Evolutionary conservation across 2,888 invertebrate genomes (phyloP).

Genomic region (Mimumesa dahlbomi): DNA sequence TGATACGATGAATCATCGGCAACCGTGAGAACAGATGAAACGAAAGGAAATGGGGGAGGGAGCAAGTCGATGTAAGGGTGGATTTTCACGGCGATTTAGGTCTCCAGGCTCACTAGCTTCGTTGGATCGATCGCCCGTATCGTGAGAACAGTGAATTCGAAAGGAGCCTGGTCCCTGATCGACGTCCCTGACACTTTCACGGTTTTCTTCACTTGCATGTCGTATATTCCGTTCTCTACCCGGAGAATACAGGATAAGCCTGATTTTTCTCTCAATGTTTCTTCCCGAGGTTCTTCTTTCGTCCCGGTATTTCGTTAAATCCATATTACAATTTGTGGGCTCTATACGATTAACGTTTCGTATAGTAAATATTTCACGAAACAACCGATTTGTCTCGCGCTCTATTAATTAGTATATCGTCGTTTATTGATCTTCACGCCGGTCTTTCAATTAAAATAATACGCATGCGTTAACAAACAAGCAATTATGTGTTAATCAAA

Average conservation of each 20-base stretch:
- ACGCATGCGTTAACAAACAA: slow-evolving; percentile 40
- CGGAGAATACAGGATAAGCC: too few relatives aligned
- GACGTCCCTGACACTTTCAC: slow-evolving; percentile 40
- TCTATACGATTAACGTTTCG: too few relatives aligned
- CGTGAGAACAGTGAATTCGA: slow-evolving; percentile 49
- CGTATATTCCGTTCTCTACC: slow-evolving; percentile 19
- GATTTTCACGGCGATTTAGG: slow-evolving; percentile 60
- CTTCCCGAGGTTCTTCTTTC: too few relatives aligned
- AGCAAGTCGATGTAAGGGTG: slow-evolving; percentile 29
- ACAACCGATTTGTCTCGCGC: too few relatives aligned
- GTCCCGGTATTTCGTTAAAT: too few relatives aligned
- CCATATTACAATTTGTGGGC: too few relatives aligned
- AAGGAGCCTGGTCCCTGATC: slow-evolving; percentile 43
- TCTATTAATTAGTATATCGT: slow-evolving; percentile 23
- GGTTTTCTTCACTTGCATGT: slow-evolving; percentile 29
- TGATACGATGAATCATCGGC: slow-evolving; percentile 28
- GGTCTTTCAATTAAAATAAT: slow-evolving; percentile 38
- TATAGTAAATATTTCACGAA: too few relatives aligned
- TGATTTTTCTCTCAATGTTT: slow-evolving; percentile 6
- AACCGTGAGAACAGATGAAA: slow-evolving; percentile 9
- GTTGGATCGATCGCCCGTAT: slow-evolving; percentile 54
- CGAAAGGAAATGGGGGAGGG: slow-evolving; percentile 11
- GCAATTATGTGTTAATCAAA: neutral
- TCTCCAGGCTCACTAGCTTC: slow-evolving; percentile 37
- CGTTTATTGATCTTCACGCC: slow-evolving; percentile 24